Conservation (phyloP, 2,888 invertebrate genomes). For the Machimus rusticus region DNA sequence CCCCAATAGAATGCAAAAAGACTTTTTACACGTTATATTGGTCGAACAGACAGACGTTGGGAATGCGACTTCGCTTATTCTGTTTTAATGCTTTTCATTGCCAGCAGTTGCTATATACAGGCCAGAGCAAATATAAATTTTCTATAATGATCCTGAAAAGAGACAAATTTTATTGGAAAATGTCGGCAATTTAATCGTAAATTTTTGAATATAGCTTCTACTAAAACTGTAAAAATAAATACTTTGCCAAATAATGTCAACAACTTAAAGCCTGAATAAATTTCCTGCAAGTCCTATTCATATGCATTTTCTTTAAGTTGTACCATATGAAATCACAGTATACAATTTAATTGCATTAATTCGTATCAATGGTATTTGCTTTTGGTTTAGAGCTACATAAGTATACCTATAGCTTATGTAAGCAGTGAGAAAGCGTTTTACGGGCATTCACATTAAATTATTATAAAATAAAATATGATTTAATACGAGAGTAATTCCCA, state of each 20-base stretch:
- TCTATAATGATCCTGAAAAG: background rate
- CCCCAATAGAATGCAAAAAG: constrained; percentile 1
- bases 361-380: background rate
- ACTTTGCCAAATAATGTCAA: background rate
- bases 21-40: background rate
- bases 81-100: background rate
- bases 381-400: background rate
- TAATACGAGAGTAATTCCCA: background rate
- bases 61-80: background rate
- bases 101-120: background rate
- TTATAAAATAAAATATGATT: background rate
- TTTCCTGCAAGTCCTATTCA: background rate
- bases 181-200: constrained; percentile 11
- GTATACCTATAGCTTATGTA: background rate
- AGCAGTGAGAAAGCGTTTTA: background rate
- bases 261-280: background rate
- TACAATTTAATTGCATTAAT: background rate
- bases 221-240: background rate
- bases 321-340: background rate
- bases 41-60: background rate
- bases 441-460: background rate
- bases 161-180: constrained; percentile 26
- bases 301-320: background rate
- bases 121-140: background rate
- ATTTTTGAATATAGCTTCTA: background rate